Conservation (phyloP, 1,140 invertebrate genomes). For the Leptinotarsa texana region DNA sequence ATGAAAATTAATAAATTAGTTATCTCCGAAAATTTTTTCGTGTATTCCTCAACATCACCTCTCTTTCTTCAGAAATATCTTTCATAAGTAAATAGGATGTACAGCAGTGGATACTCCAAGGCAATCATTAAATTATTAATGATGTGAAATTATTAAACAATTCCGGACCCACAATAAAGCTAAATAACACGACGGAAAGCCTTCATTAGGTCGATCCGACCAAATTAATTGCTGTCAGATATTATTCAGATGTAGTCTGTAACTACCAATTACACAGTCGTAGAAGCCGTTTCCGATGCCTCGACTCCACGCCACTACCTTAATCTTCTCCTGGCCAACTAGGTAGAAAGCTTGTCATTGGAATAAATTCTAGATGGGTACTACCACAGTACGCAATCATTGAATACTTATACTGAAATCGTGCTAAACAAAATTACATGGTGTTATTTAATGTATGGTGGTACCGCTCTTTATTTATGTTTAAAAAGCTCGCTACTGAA, state of each 20-base stretch:
- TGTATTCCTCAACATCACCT: neutral
- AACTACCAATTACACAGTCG: slow-evolving; percentile 39
- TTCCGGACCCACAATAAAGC: slow-evolving; percentile 33
- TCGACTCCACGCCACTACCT: slow-evolving; percentile 10
- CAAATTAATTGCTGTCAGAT: slow-evolving; percentile 38
- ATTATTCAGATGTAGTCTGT: slow-evolving; percentile 34
- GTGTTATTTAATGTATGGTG: slow-evolving; percentile 39
- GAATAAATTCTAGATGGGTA: slow-evolving; percentile 32
- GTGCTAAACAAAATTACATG: slow-evolving; percentile 39
- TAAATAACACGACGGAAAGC: slow-evolving; percentile 33
- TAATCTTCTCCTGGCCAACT: slow-evolving; percentile 28
- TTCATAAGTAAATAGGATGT: slow-evolving; percentile 29
- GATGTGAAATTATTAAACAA: slow-evolving; percentile 35
- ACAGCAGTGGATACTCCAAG: slow-evolving; percentile 28
- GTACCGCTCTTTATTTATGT: slow-evolving; percentile 38
- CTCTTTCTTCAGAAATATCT: slow-evolving; percentile 13
- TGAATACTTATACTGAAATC: slow-evolving; percentile 37
- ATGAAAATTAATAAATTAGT: too few species aligned
- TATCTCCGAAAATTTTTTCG: too few species aligned
- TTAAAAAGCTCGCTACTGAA: slow-evolving; percentile 28
- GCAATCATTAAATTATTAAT: slow-evolving; percentile 43
- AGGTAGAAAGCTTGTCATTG: slow-evolving; percentile 36
- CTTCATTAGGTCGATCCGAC: slow-evolving; percentile 39
- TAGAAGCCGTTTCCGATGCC: slow-evolving; percentile 19
- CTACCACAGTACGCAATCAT: slow-evolving; percentile 45